Percentiles rank a stretch among this genome's conserved stretches.
phyloP scores from a whole-genome alignment of 53 echinoderm and acorn worm species.

The Apostichopus leukothele region DNA sequence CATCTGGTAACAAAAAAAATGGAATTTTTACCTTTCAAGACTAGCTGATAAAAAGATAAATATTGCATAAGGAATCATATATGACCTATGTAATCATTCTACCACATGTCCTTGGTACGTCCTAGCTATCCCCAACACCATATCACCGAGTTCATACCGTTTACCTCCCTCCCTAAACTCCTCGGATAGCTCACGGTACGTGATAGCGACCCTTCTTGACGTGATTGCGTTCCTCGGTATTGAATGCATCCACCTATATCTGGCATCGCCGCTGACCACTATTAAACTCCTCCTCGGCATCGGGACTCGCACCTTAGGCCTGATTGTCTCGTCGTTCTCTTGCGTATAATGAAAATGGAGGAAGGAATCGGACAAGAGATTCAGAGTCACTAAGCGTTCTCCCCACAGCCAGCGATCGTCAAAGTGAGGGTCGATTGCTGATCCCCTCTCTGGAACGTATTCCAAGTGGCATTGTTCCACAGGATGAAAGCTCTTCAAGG shows the following conservation, averaged over 20 bases:
- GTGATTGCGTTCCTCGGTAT: constrained; percentile 75
- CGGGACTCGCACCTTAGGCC: constrained; percentile 40
- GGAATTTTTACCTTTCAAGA: no score
- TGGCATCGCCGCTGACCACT: constrained; percentile 68
- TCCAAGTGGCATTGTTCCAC: constrained; percentile 94
- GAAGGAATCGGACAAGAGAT: constrained; percentile 78
- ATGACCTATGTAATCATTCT: not conserved
- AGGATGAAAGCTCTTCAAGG: constrained; percentile 65
- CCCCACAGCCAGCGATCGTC: constrained; percentile 99
- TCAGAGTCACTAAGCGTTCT: constrained; percentile 83
- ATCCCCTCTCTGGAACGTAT: constrained; percentile 80
- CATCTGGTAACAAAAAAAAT: no score
- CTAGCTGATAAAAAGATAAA: no score
- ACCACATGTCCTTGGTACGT: constrained; percentile 69
- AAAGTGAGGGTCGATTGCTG: constrained; percentile 87
- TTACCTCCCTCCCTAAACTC: constrained; percentile 75
- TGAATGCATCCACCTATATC: constrained; percentile 84
- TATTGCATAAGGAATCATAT: no score
- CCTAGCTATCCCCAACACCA: constrained; percentile 68
- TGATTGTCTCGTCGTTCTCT: not conserved
- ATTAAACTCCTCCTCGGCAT: constrained; percentile 71
- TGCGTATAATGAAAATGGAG: constrained; percentile 40
- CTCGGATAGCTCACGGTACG: constrained; percentile 76
- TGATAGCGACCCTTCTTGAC: constrained; percentile 79
- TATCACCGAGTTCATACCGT: constrained; percentile 54